A percentile compares a stretch with the other conserved stretches of the same genome.
Conservation (phyloP, 2,113 vertebrate genomes). For the Scolopax mira region DNA sequence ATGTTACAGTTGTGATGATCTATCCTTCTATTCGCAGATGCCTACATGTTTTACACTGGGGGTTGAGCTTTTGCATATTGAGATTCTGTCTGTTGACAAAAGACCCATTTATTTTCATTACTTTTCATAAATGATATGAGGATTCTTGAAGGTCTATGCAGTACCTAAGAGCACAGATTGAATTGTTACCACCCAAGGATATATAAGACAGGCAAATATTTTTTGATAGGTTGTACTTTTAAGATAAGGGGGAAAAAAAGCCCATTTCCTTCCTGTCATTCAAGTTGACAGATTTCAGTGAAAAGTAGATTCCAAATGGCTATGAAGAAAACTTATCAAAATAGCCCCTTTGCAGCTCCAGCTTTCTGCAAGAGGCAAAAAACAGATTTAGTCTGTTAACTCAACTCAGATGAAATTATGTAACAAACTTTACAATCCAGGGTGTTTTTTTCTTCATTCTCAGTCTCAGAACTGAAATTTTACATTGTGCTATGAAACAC, state of each 20-base stretch:
- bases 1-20: not conserved
- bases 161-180: not conserved
- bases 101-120: not conserved
- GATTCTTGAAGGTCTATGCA: not conserved
- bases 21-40: not conserved
- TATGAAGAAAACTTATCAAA: not conserved
- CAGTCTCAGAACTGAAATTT: not conserved
- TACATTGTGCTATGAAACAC: rapidly evolving
- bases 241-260: not conserved
- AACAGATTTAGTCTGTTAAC: not conserved
- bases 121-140: not conserved
- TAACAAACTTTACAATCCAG: not conserved
- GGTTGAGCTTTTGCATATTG: not conserved
- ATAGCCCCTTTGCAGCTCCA: not conserved
- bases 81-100: not conserved
- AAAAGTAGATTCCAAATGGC: not conserved
- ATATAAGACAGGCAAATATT: not conserved
- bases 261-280: not conserved
- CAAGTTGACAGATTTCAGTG: not conserved
- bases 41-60: not conserved
- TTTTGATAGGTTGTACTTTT: not conserved
- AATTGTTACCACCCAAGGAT: not conserved
- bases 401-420: no score
- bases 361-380: not conserved
- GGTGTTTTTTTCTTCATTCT: not conserved